phyloP scores from a whole-genome alignment of 64 coral and sea anemone genomes.

The Dendrophyllia cribrosa region DNA sequence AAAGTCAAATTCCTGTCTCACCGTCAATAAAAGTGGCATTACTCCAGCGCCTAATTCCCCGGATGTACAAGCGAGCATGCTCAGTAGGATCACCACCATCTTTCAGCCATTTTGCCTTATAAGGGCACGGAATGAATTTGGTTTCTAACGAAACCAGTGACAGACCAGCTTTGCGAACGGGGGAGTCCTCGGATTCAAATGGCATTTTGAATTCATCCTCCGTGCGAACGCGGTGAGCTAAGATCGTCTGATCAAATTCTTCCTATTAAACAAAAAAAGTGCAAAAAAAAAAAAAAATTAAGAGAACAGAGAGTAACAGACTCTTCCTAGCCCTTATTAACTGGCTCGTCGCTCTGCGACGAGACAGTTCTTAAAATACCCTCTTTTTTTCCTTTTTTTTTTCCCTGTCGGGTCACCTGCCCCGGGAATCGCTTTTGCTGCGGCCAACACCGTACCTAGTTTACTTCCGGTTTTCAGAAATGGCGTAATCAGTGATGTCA shows the following conservation, averaged over 20 bases:
- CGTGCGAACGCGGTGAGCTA: slow-evolving; percentile 48
- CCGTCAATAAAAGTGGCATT: slow-evolving; percentile 57
- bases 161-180: slow-evolving; percentile 69
- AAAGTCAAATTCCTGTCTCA: not conserved
- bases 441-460: no score
- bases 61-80: slow-evolving; percentile 45
- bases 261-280: slow-evolving; percentile 52
- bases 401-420: no score
- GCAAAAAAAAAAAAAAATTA: not conserved
- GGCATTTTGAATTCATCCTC: slow-evolving; percentile 72
- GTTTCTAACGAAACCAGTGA: slow-evolving; percentile 77
- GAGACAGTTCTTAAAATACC: no score
- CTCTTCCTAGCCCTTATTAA: not conserved
- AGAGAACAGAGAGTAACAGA: not conserved
- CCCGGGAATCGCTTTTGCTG: no score
- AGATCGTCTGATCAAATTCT: slow-evolving; percentile 67
- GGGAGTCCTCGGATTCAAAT: slow-evolving; percentile 38
- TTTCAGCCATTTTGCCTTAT: slow-evolving; percentile 67
- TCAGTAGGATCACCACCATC: slow-evolving; percentile 59
- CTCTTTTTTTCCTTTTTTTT: no score
- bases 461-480: no score
- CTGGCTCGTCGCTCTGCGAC: no score
- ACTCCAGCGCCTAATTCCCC: slow-evolving; percentile 65
- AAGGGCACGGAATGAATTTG: slow-evolving; percentile 55
- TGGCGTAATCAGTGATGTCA: no score